Base-by-base conservation (phyloP, 2,113 vertebrate species). In the Megaptera novaeangliae region DNA sequence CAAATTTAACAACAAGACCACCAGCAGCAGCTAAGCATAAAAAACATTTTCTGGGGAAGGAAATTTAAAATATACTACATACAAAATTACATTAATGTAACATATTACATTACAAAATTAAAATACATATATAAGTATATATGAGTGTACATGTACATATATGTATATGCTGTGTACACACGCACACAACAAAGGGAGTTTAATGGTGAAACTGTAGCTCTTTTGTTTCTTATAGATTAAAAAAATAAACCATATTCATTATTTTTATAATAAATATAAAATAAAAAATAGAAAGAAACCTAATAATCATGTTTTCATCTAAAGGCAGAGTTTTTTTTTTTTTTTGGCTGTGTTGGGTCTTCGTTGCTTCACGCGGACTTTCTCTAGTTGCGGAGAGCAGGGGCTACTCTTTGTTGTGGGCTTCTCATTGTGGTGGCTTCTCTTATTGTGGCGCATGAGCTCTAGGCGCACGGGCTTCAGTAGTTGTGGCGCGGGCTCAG, bases 241-340 rank as follows among this genome's bases (percentile, higher is more conserved):
- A 69, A 20, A 89, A 95, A 91, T 52, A 68, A 77, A 46, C 1
- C 27, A 80, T 63, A 72, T 68, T 71, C 29, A 86, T 85, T 91
- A 88, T 91, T 96, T 89, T 84, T 85, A 84, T 80, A 72, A 91
- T 31, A 68, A 78, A 85, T 77, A 77, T 71, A 57, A 57, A 80
- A 57, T 49, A 55, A 29, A 63, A 94, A 88, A 21, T 44, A 68
- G 44, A 39, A 34, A 91, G 49, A 95, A 69, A 61, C 18, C 39
- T 75, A 52, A 82, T 34, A 71, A 46, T 55, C 29, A 15, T 59
- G 5, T 34, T 81, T 93, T 85, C 39, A 39, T 57, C 77, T 88
- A 27, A 86, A 95, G 59, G 69, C 46, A 66, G 44, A 57, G 17
- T 64, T 91, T 57, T 41, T 41, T 41, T 41, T 41, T 52, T 52